These are phyloP conservation scores for Heliconius himera DNA, from an alignment of 1,140 invertebrate genomes.

Conservation along the genomic window DNA sequence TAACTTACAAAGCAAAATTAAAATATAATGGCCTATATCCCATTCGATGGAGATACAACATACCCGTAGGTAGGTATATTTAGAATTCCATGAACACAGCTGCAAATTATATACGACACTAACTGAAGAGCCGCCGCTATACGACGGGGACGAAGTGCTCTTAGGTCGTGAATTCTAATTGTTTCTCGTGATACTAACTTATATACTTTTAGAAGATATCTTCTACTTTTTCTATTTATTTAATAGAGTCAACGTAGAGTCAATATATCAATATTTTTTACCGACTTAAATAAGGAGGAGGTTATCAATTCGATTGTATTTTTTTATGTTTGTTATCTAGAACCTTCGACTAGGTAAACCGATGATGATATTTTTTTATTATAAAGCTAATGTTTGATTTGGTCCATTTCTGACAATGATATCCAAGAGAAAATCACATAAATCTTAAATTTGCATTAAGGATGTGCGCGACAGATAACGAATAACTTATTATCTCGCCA, in stretches of 20 bases:
- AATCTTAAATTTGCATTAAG: no score
- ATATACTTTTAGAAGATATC: background rate
- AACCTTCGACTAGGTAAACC: no score
- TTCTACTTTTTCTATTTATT: background rate
- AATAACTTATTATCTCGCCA: no score
- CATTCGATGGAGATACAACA: background rate
- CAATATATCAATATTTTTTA: no score
- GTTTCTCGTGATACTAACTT: conserved; percentile 21
- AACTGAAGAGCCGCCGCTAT: conserved; percentile 45
- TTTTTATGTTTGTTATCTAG: no score
- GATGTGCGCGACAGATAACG: no score
- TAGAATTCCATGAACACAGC: conserved; percentile 47
- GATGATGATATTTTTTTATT: no score
- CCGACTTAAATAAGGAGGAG: no score
- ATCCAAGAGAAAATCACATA: no score
- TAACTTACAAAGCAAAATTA: background rate
- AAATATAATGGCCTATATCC: background rate
- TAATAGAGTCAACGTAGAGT: background rate
- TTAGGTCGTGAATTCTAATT: conserved; percentile 47
- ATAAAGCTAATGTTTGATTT: no score
- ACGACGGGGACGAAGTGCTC: conserved; percentile 43
- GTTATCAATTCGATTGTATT: no score
- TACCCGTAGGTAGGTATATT: conserved; percentile 32
- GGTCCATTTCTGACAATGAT: no score
- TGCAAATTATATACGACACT: conserved; percentile 42